Evolutionary conservation across 2,797 vertebrate species (phyloP), one percentile per base, ranked within the genome.

Genomic region (Danio choprae): DNA sequence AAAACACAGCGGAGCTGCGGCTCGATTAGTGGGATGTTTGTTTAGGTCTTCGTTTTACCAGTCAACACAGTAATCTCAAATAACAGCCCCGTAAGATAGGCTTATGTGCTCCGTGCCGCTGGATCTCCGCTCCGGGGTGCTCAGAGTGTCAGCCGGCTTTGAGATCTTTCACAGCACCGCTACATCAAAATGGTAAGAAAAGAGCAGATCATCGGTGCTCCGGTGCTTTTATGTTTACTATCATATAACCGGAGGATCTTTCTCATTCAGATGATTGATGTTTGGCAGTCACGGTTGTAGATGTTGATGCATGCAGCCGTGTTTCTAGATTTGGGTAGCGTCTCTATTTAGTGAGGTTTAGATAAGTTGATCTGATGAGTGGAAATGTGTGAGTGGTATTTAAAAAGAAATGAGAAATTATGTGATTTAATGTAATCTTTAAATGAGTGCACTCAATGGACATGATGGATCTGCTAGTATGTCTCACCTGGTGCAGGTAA

Each of bases 141-240:
- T 91, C 77, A 89, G 90, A 92, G 92, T 84, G 88, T 87, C 82
- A 68, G 86, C 83, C 86, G 91, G 91, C 69, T 88, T 88, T 90
- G 87, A 92, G 89, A 48, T 84, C 87, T 79, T 81, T 87, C 89
- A 87, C 89, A 88, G 88, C 87, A 89, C 90, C 90, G 87, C 91
- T 90, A 88, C 91, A 91, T 91, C 90, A 92, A 91, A 85, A 95
- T 95, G 94, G 94, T 95, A 85, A 94, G 93, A 77, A 86, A 86
- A 76, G 86, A 86, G 3, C 56, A 7, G 84, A 83, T 43, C 13
- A 43, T 40, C 43, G 41, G 36, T 4, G 48, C 9, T 18, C 41
- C 36, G 48, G 46, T 62, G 46, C 40, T 36, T 36, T 2, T 2
- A 16, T 38, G 50, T 13, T 18, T 79, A 38, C 15, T 0, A 62